Evolutionary conservation across 1,140 invertebrate genomes (phyloP).

Genomic region (Orussus abietinus): DNA sequence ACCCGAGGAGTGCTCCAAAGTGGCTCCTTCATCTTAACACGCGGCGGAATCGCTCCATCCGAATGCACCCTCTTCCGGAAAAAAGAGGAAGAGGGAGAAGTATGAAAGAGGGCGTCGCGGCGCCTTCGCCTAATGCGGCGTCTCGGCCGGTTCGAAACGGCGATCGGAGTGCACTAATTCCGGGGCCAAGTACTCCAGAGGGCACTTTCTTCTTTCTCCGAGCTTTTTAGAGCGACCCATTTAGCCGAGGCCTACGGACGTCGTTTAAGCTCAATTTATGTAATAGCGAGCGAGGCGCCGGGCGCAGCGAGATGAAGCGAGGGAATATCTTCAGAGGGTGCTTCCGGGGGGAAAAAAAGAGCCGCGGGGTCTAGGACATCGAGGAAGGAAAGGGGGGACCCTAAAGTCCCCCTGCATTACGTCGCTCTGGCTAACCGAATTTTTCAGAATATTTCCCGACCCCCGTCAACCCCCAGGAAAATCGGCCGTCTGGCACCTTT

Average conservation of each 20-base stretch:
- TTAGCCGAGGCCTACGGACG: slow-evolving; percentile 22
- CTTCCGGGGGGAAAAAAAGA: slow-evolving; percentile 5
- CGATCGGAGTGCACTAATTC: background rate
- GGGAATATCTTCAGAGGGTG: background rate
- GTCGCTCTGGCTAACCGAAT: slow-evolving; percentile 28
- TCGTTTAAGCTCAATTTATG: slow-evolving; percentile 33
- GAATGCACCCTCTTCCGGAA: no score
- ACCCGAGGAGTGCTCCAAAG: no score
- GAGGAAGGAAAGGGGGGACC: slow-evolving; percentile 8
- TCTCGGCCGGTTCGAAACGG: no score
- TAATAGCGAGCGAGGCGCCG: slow-evolving; percentile 23
- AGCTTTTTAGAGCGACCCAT: slow-evolving; percentile 27
- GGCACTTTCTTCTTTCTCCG: slow-evolving; percentile 1
- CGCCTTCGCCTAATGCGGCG: no score
- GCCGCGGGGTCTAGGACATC: background rate
- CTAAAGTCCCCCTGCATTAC: slow-evolving; percentile 28
- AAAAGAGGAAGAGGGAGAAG: no score
- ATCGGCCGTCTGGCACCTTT: no score
- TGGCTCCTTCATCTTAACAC: no score
- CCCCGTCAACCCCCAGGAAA: no score
- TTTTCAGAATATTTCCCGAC: slow-evolving; percentile 31
- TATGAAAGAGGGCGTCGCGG: no score
- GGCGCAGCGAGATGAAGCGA: slow-evolving; percentile 10
- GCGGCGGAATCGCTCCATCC: no score
- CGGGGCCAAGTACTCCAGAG: no score